Evolutionary conservation across 1,140 invertebrate genomes (phyloP).

Genomic region (Drosophila teissieri): DNA sequence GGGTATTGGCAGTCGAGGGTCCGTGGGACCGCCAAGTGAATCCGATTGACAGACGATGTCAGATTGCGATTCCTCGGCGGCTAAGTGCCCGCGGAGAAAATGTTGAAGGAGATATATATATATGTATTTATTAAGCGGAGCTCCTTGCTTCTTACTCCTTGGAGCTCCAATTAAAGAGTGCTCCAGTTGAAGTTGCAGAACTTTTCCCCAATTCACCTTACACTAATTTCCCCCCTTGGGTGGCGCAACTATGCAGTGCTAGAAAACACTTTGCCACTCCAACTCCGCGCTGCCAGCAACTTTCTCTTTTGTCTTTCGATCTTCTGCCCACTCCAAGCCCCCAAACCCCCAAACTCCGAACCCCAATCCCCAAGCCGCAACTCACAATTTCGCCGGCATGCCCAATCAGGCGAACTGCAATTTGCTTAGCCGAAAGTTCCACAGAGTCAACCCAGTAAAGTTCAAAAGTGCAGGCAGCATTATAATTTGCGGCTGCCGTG

Average conservation of each 20-base stretch:
- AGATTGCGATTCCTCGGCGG: conserved; percentile 33
- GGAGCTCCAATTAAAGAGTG: conserved; percentile 32
- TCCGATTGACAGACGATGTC: conserved; percentile 52
- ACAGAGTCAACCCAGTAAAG: conserved; percentile 41
- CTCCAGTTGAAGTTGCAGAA: conserved; percentile 16
- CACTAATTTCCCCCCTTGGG: conserved; percentile 28
- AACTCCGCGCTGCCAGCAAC: conserved; percentile 50
- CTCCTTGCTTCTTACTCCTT: background rate
- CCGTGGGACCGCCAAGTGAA: too few species aligned
- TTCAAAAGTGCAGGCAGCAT: conserved; percentile 80
- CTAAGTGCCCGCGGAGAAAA: conserved; percentile 13
- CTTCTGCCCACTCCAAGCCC: background rate
- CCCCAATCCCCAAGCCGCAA: too few species aligned
- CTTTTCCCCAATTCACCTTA: conserved; percentile 18
- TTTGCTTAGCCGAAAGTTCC: conserved; percentile 55
- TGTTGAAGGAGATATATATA: conserved; percentile 2
- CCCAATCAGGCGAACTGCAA: conserved; percentile 69
- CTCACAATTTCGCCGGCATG: conserved; percentile 10
- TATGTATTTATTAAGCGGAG: conserved; percentile 22
- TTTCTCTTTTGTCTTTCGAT: conserved; percentile 66
- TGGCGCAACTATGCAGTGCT: conserved; percentile 6
- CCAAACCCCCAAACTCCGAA: too few species aligned
- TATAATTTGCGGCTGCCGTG: conserved; percentile 80
- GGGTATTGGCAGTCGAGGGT: too few species aligned
- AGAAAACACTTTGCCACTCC: conserved; percentile 1